Evolutionary conservation across 2,888 invertebrate species (phyloP).

Genomic region (Dorcus parallelipipedus): DNA sequence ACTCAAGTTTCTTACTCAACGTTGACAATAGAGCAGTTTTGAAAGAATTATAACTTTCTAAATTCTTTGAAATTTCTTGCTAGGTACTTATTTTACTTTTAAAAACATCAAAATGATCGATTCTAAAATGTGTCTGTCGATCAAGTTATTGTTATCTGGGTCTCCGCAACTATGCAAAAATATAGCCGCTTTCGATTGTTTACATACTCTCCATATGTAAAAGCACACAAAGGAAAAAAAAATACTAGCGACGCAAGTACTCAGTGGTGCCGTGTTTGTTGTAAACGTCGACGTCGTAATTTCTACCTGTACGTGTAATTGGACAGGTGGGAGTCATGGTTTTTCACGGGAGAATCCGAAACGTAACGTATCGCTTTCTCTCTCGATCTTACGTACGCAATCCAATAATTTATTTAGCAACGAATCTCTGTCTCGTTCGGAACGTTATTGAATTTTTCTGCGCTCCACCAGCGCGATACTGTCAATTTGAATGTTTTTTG

Average conservation of each 20-base stretch:
- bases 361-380: constrained; percentile 11
- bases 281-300: background rate
- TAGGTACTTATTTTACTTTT: no score
- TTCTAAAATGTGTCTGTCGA: no score
- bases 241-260: background rate
- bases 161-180: no score
- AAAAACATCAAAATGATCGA: no score
- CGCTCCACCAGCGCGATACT: background rate
- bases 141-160: no score
- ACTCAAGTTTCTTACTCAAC: no score
- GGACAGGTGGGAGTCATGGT: constrained; percentile 25
- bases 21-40: no score
- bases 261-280: background rate
- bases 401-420: constrained; percentile 3
- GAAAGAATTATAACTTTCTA: no score
- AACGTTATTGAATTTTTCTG: background rate
- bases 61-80: no score
- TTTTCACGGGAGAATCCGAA: constrained; percentile 15
- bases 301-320: constrained; percentile 11
- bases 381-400: constrained; percentile 2
- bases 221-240: no score
- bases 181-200: no score
- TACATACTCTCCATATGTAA: no score
- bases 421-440: constrained; percentile 2
- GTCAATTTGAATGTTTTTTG: background rate